Evolutionary conservation across 2,113 vertebrate genomes (phyloP).

Genomic region (Myodes glareolus): DNA sequence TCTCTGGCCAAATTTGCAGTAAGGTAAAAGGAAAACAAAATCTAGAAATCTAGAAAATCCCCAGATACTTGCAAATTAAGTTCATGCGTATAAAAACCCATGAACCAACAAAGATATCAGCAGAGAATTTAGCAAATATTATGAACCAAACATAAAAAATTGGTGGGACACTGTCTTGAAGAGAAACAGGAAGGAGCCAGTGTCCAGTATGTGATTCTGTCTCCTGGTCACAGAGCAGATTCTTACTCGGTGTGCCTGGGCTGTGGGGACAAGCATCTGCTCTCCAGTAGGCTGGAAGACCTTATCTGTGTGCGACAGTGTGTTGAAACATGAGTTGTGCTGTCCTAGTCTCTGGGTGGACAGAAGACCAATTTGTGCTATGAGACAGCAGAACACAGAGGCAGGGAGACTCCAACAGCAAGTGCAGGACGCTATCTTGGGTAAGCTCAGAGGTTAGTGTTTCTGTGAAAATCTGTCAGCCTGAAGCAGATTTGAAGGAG

Average conservation of each 20-base stretch:
- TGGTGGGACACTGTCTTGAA: neutral
- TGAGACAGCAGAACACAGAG: neutral
- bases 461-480: neutral
- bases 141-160: constrained; percentile 10
- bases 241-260: neutral
- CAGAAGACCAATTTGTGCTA: neutral
- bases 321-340: neutral
- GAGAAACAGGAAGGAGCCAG: neutral
- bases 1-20: constrained; percentile 35
- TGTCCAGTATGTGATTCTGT: neutral
- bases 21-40: neutral
- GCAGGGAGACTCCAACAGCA: neutral
- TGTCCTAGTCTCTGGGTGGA: neutral
- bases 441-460: neutral
- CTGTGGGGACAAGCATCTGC: neutral
- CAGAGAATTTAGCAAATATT: constrained; percentile 19
- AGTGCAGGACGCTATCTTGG: neutral
- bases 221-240: neutral
- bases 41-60: neutral
- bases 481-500: neutral
- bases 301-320: neutral
- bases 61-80: neutral
- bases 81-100: neutral
- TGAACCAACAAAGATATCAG: neutral
- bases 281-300: neutral